Percentiles rank a stretch among this genome's conserved stretches.
Evolutionary conservation across 92 coral and sea anemone species (phyloP).

Genomic region (Epizoanthus illoricatus): DNA sequence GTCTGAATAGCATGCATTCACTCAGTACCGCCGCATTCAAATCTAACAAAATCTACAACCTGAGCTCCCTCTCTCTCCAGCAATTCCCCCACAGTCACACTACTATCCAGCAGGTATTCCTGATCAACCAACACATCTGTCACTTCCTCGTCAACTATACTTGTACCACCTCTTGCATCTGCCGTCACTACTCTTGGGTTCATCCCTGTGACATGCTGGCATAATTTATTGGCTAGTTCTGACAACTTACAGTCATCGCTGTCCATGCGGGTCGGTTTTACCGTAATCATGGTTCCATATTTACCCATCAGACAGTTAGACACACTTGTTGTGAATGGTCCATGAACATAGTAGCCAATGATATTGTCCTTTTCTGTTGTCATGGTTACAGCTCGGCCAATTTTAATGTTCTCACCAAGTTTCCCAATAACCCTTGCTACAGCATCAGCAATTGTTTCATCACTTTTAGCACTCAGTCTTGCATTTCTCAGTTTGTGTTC

Average conservation of each 20-base stretch:
- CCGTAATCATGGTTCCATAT: conserved; percentile 82
- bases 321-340: conserved; percentile 65
- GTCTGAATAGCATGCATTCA: not conserved
- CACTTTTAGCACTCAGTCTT: conserved; percentile 37
- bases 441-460: conserved; percentile 67
- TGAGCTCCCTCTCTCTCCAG: conserved; percentile 56
- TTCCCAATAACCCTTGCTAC: conserved; percentile 81
- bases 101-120: conserved; percentile 77
- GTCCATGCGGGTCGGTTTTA: conserved; percentile 44
- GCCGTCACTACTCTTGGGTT: conserved; percentile 71
- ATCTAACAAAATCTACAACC: conserved; percentile 90
- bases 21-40: conserved; percentile 71
- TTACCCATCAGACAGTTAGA: conserved; percentile 80
- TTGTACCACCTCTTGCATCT: conserved; percentile 40
- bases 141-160: conserved; percentile 9
- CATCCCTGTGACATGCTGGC: conserved; percentile 95
- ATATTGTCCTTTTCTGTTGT: conserved; percentile 79
- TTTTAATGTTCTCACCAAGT: conserved; percentile 84
- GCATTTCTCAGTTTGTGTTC: conserved; percentile 77
- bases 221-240: conserved; percentile 63
- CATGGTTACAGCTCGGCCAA: conserved; percentile 83
- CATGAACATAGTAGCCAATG: conserved; percentile 86
- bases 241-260: conserved; percentile 25
- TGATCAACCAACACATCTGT: conserved; percentile 78
- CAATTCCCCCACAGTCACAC: conserved; percentile 72